Evolutionary conservation across 2,113 vertebrate species (phyloP), one percentile per base, ranked within the genome.

Genomic region (Cyanistes caeruleus): DNA sequence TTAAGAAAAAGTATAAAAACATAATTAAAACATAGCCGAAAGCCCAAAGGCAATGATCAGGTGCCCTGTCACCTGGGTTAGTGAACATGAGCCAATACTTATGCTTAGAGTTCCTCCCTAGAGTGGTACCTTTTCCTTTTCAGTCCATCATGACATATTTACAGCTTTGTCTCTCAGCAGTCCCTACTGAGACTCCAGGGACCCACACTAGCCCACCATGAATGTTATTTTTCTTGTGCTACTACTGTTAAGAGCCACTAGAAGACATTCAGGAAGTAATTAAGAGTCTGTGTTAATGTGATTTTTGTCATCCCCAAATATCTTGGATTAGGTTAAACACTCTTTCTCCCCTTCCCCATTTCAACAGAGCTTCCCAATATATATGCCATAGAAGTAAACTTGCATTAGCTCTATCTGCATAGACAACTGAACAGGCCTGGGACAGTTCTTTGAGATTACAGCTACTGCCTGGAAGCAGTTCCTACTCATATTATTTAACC

Each of bases 231-330:
- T 84, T 78, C 86, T 92, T 75, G 39, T 78, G 35, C 35, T 92
- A 44, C 83, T 84, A 27, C 76, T 87, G 64, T 55, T 67, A 59
- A 95, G 73, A 95, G 58, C n/a, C 82, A 90, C 72, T 18, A 88
- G 75, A 87, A 91, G 37, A 90, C 76, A 94, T 43, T 76, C 67
- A 93, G 84, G 37, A 85, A 96, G 46, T 85, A 88, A 94, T 83
- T 69, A 90, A 69, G 39, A 78, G 31, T 43, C 41, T 60, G 31
- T 75, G 74, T 87, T 87, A 87, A 93, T 85, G 85, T 74, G 44
- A 93, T 92, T 91, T 91, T 87, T 94, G 94, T 85, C 90, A 95
- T 79, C 62, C 21, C 43, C 43, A 79, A 79, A 44, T 44, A 85
- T 82, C 78, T 84, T 79, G 62, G 48, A 84, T 82, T 79, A 91